Evolutionary conservation across 2,888 invertebrate species (phyloP).

Genomic region (Patella ulyssiponensis): DNA sequence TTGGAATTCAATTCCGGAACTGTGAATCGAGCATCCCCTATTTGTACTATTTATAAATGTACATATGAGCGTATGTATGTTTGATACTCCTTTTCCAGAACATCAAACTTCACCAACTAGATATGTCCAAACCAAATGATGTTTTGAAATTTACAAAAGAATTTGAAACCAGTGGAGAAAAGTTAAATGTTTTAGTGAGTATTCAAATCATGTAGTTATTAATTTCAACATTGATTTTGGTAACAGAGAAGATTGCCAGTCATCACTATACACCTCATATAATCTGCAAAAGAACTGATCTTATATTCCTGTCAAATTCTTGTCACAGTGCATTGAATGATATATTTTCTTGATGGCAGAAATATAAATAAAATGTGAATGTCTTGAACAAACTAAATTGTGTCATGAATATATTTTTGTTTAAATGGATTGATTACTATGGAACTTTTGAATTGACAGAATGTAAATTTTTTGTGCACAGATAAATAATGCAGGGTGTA

Average conservation of each 20-base stretch:
- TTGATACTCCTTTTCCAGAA: constrained; percentile 56
- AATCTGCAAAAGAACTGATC: too few species aligned
- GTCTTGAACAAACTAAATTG: neutral
- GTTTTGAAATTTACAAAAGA: constrained; percentile 70
- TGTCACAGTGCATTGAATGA: too few species aligned
- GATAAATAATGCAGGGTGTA: constrained; percentile 75
- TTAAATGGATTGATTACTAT: neutral
- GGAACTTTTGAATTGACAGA: neutral
- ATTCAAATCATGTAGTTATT: too few species aligned
- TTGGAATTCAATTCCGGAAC: too few species aligned
- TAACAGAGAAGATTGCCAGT: too few species aligned
- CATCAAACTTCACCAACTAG: constrained; percentile 73
- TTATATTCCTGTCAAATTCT: too few species aligned
- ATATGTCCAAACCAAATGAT: constrained; percentile 72
- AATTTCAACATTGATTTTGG: too few species aligned
- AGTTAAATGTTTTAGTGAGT: constrained; percentile 72
- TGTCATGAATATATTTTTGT: neutral
- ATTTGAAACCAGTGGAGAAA: constrained; percentile 65
- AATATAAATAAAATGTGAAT: neutral
- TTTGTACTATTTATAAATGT: neutral
- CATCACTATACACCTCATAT: too few species aligned
- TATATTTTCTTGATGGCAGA: constrained; percentile 3
- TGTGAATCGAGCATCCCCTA: too few species aligned
- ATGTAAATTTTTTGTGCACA: constrained; percentile 38
- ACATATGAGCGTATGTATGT: constrained; percentile 12